Evolutionary conservation across 1,140 invertebrate genomes (phyloP), one percentile per base, ranked within the genome.

Genomic region (Nephila pilipes): DNA sequence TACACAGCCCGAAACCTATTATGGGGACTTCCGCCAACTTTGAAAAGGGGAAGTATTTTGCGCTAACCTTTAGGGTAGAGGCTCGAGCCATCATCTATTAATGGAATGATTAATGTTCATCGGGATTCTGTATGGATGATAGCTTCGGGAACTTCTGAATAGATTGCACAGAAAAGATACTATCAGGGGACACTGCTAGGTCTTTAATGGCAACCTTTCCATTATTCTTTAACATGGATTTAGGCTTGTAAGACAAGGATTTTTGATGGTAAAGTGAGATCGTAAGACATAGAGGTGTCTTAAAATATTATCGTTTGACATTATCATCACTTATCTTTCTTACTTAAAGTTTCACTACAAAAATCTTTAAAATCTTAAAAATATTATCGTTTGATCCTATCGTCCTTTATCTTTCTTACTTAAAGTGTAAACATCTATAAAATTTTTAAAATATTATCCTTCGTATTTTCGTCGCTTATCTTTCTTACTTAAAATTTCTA

Each of bases 41-140:
- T 75, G 32, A 32, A 75, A 75, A 75, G 69, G 69, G 69, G 69
- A 75, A 75, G 32, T 75, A 75, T 75, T 75, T 75, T 5, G 69
- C 69, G 69, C 69, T 36, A 75, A 75, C 69, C 69, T 75, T 29
- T 12, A 32, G 65, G 69, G 69, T 29, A 75, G 69, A 29, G 18
- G 18, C 69, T 75, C 10, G 29, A 60, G 69, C 69, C 25, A 75
- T 75, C 69, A 36, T 75, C 69, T 75, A 75, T 75, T 75, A 75
- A 75, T 75, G 69, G 69, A 36, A 75, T 75, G 69, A 75, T 75
- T 75, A 75, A 75, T 75, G 69, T 75, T 75, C 69, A 20, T 36
- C 29, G 32, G 18, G 69, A 18, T 36, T 75, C 69, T 75, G 14
- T 32, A 75, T 75, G 69, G 69, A 36, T 29, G 65, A 18, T 75